Evolutionary conservation across 35 echinoderm and acorn worm species (phyloP), one percentile per base, ranked within the genome.

Genomic region (Apostichopus japonicus): DNA sequence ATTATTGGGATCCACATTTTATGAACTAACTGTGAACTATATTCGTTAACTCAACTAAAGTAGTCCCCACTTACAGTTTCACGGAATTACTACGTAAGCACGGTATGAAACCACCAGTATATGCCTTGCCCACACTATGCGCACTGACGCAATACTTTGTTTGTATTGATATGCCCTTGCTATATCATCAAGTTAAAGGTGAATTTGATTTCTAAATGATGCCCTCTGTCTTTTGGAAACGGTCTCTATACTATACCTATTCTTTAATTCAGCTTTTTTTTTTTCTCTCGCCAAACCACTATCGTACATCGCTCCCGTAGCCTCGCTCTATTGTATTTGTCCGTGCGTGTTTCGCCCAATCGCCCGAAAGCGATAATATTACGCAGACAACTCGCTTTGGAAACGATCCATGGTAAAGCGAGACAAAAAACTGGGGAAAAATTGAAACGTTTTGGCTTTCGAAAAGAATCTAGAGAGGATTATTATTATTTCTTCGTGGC

Each of bases 171-270:
- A 44, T 44, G 33, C 33, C 33, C 33, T 44, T 44, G 33, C 57
- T 61, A 61, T 61, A 61, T 61, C 57, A 8, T 61, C 57, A 61
- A 61, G 57, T 61, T 61, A 61, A 61, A 44, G 8, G 5, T 21
- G 17, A 58, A n/a, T 58, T 55, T 53, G 53, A 58, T 84, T 84
- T 84, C 54, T 84, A 59, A 84, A 84, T 54, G 81, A 84, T 84
- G 81, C 81, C 81, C 81, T 84, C 81, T 84, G 53, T 84, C 19
- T 67, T 75, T 23, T 19, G 57, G 57, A 61, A 61, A 61, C 8
- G 16, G 16, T 75, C 22, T 23, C 71, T 19, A 15, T 19, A 15
- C 63, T 19, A 75, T 21, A 7, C 17, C 71, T 75, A 19, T 75
- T 19, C 4, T 75, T 75, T 75, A 19, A 75, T 75, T 75, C 1